Evolutionary conservation across 1,140 invertebrate genomes (phyloP).

Genomic region (Tetragonula clypearis): DNA sequence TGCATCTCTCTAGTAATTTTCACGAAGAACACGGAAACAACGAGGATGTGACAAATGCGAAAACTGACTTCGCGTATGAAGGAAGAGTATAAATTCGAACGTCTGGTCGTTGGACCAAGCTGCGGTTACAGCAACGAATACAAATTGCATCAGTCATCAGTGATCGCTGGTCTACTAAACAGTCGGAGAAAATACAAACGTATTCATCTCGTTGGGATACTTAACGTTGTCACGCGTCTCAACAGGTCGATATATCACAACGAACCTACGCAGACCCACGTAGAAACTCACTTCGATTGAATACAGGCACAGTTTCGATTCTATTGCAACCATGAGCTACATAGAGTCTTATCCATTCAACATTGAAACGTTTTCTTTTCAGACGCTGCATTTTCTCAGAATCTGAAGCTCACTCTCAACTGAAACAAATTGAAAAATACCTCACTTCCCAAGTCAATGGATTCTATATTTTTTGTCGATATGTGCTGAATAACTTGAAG

Average conservation of each 20-base stretch:
- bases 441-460: too few relatives aligned
- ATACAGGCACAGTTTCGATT: not conserved
- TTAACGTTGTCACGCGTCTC: slow-evolving; percentile 16
- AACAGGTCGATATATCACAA: slow-evolving; percentile 25
- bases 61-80: not conserved
- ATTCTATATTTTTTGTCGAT: not conserved
- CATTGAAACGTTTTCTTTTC: too few relatives aligned
- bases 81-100: slow-evolving; percentile 47
- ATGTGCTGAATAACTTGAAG: not conserved
- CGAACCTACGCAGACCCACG: not conserved
- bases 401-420: too few relatives aligned
- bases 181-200: slow-evolving; percentile 35
- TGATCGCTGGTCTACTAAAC: slow-evolving; percentile 31
- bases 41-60: not conserved
- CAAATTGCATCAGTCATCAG: slow-evolving; percentile 48
- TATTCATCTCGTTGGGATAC: slow-evolving; percentile 39
- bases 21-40: not conserved
- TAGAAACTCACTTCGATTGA: not conserved
- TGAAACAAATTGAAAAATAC: too few relatives aligned
- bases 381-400: too few relatives aligned
- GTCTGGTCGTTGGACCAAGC: slow-evolving; percentile 14
- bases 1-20: not conserved
- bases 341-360: too few relatives aligned
- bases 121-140: slow-evolving; percentile 54
- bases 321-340: not conserved